Base-by-base conservation (phyloP, 2,888 invertebrate genomes). In the Hartigia nigra region DNA sequence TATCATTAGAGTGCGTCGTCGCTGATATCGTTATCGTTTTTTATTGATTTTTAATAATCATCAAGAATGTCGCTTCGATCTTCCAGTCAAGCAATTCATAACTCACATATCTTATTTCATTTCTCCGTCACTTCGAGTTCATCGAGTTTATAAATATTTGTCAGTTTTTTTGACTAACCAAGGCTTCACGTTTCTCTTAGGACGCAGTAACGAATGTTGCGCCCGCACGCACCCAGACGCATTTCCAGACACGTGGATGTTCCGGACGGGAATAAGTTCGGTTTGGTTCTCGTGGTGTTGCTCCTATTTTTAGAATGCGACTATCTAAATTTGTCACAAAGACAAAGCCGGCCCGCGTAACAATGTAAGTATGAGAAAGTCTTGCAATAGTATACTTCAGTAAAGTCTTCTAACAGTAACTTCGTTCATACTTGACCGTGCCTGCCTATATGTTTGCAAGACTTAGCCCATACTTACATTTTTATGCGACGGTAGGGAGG, bases 261-360 rank as follows among this genome's bases (percentile, higher is more conserved):
- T 55, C 83, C 82, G 79, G 86, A 86, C 86, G 82, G 80, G 87
- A 88, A 87, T 89, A 89, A 87, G 81, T 84, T 80, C 81, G 80
- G 83, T 70, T 83, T 83, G 82, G 81, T 87, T 86, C 86, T 87
- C 87, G 87, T 85, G 84, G 84, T 84, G 83, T 81, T 80, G 84
- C 81, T 77, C 74, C 76, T 90, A 90, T 89, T 88, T 89, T 88
- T 89, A 87, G 88, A 76, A 79, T 79, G 81, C 81, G 81, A 81
- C 77, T 82, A 78, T 85, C 86, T 89, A 89, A 88, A 86, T 88
- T 82, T 84, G 86, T 86, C 86, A 87, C 87, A 88, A 87, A 87
- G 87, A 87, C 87, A 87, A 87, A 88, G 87, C 82, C 82, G n/a
- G n/a, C n/a, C n/a, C n/a, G n/a, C n/a, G n/a, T n/a, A n/a, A n/a